Conservation (phyloP, 2,888 invertebrate genomes). For the Laspeyria flexula region DNA sequence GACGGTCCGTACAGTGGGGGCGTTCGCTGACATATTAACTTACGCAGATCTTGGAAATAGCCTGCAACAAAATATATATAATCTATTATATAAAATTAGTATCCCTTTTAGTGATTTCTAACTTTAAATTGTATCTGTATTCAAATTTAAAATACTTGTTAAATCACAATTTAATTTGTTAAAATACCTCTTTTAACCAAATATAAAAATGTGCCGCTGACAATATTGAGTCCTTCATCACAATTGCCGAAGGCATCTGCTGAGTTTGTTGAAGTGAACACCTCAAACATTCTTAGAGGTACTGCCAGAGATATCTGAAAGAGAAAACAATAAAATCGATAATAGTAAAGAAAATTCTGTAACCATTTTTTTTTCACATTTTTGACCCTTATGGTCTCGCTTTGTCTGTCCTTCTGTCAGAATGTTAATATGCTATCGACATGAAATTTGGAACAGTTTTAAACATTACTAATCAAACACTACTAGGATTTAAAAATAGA, state of each 20-base stretch:
- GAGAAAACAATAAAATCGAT: slow-evolving; percentile 7
- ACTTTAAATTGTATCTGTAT: no score
- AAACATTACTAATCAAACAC: no score
- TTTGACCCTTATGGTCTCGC: no score
- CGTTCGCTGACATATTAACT: slow-evolving; percentile 89
- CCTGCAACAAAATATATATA: slow-evolving; percentile 69
- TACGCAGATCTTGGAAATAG: slow-evolving; percentile 91
- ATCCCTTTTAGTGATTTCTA: no score
- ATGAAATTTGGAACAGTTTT: no score
- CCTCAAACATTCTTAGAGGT: slow-evolving; percentile 92
- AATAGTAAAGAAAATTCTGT: no score
- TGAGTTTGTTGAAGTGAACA: slow-evolving; percentile 87
- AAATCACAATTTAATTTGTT: no score
- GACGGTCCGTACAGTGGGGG: slow-evolving; percentile 90
- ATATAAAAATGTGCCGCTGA: slow-evolving; percentile 82
- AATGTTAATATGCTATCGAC: no score
- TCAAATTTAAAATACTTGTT: no score
- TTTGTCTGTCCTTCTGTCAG: no score
- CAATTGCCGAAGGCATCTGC: slow-evolving; percentile 62
- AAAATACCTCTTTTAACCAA: slow-evolving; percentile 85
- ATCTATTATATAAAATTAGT: background rate
- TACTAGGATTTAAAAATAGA: no score
- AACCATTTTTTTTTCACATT: no score
- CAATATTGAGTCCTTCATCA: slow-evolving; percentile 61
- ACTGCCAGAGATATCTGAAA: slow-evolving; percentile 87